Conservation (phyloP, 2,888 invertebrate species). For the Hemaris fuciformis region DNA sequence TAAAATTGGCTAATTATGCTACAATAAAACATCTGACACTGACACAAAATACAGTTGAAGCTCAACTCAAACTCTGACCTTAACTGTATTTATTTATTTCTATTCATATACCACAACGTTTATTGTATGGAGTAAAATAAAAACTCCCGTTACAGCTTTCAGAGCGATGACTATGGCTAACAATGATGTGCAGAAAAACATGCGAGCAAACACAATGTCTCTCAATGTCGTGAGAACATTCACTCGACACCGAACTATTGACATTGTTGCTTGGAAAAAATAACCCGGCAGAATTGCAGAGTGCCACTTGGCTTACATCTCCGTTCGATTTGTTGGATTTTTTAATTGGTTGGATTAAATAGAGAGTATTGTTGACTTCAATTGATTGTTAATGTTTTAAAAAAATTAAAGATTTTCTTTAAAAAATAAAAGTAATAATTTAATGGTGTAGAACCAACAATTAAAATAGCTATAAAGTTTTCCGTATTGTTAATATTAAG, state of each 20-base stretch:
- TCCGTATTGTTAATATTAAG: no score
- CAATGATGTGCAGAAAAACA: conserved; percentile 9
- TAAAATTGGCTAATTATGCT: no score
- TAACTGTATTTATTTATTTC: background rate
- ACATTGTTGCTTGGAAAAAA: background rate
- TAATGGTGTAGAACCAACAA: no score
- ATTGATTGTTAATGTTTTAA: background rate
- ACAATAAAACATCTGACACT: no score
- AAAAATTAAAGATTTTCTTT: background rate
- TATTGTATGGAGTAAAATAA: background rate
- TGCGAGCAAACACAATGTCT: conserved; percentile 7
- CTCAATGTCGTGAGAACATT: conserved; percentile 7
- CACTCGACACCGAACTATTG: conserved; percentile 7
- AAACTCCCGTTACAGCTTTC: conserved; percentile 10
- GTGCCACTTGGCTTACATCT: background rate
- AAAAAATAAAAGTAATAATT: no score
- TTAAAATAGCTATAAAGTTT: no score
- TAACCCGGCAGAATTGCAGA: background rate
- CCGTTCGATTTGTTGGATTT: background rate
- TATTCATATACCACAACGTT: background rate
- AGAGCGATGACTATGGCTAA: background rate
- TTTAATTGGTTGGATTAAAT: background rate
- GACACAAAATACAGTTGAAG: background rate
- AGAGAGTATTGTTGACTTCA: background rate
- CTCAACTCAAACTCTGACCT: no score